A percentile compares a stretch with the other conserved stretches of the same genome.
phyloP scores from a whole-genome alignment of 2,888 invertebrate genomes.

The Xylophagus ater region DNA sequence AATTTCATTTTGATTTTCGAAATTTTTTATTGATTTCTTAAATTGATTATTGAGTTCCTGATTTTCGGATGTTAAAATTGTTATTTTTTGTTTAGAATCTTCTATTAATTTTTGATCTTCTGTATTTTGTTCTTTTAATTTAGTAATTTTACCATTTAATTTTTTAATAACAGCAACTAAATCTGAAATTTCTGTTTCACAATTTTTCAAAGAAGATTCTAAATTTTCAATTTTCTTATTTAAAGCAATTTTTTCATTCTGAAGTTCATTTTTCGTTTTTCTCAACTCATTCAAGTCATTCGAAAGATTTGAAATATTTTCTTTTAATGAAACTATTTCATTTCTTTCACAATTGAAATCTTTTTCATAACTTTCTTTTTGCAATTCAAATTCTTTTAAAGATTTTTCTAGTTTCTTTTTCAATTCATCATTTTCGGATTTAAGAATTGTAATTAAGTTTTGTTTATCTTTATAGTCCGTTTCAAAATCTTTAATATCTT shows the following conservation, averaged over 20 bases:
- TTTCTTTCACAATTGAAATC: background rate
- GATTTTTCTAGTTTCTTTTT: background rate
- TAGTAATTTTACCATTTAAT: too few species aligned
- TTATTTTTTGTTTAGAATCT: too few species aligned
- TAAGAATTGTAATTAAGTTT: background rate
- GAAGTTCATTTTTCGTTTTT: background rate
- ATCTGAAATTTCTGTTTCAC: background rate
- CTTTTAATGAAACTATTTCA: background rate
- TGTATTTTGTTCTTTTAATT: too few species aligned
- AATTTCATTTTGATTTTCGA: too few species aligned
- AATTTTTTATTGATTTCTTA: too few species aligned
- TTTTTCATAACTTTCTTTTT: background rate
- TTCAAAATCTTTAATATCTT: too few species aligned
- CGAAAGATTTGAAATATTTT: background rate
- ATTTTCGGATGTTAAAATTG: too few species aligned
- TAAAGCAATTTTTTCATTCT: background rate
- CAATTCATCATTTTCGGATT: slow-evolving; percentile 4
- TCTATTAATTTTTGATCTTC: too few species aligned
- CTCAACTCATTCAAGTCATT: slow-evolving; percentile 1
- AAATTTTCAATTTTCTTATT: background rate
- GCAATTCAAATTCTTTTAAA: background rate
- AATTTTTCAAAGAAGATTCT: background rate
- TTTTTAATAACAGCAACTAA: too few species aligned
- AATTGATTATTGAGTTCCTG: too few species aligned
- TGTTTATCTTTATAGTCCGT: background rate